These are phyloP conservation scores for Epistrophe eligans DNA, from an alignment of 2,888 invertebrate genomes.

Conservation along the genomic window DNA sequence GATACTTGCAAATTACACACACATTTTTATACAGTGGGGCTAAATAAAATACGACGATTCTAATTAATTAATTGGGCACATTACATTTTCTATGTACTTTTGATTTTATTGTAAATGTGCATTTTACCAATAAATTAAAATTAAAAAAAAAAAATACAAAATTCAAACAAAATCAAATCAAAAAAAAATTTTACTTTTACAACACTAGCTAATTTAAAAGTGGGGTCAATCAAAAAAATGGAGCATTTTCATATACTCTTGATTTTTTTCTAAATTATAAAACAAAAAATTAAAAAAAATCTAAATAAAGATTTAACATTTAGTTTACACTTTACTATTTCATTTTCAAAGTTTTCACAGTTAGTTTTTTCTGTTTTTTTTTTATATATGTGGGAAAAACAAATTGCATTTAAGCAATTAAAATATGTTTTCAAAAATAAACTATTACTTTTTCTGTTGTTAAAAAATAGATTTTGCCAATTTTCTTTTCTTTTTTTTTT, in stretches of 20 bases:
- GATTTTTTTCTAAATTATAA: conserved; percentile 49
- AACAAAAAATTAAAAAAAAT: conserved; percentile 31
- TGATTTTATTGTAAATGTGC: conserved; percentile 56
- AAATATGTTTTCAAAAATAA: conserved; percentile 76
- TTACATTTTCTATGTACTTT: conserved; percentile 66
- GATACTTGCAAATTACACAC: conserved; percentile 66
- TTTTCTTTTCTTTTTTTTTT: conserved; percentile 24
- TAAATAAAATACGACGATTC: conserved; percentile 44
- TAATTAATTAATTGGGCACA: conserved; percentile 61
- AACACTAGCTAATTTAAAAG: conserved; percentile 60
- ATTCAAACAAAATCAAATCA: conserved; percentile 7
- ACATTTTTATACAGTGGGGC: conserved; percentile 68
- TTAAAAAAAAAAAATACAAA: conserved; percentile 14
- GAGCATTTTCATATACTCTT: conserved; percentile 77
- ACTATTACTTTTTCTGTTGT: conserved; percentile 65
- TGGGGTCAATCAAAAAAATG: conserved; percentile 70
- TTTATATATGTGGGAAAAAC: conserved; percentile 80
- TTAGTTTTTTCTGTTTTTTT: conserved; percentile 3
- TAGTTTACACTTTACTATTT: conserved; percentile 56
- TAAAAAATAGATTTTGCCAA: conserved; percentile 70
- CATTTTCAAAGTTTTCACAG: conserved; percentile 55
- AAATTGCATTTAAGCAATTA: conserved; percentile 84
- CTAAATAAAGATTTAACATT: conserved; percentile 31
- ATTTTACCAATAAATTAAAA: conserved; percentile 46
- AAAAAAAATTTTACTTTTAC: conserved; percentile 30